A percentile compares a stretch with the other conserved stretches of the same genome.
Conservation (phyloP, 2,888 invertebrate species). For the Branchipolynoe longqiensis region DNA sequence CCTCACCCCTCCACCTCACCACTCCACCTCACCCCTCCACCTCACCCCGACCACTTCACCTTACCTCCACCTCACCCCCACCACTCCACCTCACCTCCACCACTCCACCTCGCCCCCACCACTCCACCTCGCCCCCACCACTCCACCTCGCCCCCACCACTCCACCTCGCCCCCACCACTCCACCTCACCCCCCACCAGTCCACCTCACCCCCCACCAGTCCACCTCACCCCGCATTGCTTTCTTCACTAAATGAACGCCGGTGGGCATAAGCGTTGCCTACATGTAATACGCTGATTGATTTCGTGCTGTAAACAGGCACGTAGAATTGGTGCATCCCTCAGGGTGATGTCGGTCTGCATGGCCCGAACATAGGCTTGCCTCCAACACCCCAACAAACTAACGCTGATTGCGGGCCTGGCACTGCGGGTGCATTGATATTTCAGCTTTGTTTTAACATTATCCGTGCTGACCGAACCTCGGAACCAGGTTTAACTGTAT, state of each 20-base stretch:
- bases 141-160: background rate
- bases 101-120: background rate
- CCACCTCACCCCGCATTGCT: background rate
- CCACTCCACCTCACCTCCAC: background rate
- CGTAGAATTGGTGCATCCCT: too few relatives aligned
- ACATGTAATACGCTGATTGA: slow-evolving; percentile 35
- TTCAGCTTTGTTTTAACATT: too few relatives aligned
- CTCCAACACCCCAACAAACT: too few relatives aligned
- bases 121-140: background rate
- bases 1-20: too few relatives aligned
- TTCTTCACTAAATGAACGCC: slow-evolving; percentile 9
- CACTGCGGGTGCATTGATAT: too few relatives aligned
- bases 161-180: background rate
- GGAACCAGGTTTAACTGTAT: too few relatives aligned
- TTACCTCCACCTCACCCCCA: background rate
- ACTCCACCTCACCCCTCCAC: too few relatives aligned
- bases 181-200: background rate
- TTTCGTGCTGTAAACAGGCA: too few relatives aligned
- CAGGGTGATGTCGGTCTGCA: too few relatives aligned
- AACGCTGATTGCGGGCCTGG: too few relatives aligned
- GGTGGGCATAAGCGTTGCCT: background rate
- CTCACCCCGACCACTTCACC: background rate
- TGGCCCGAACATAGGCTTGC: too few relatives aligned
- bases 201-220: background rate
- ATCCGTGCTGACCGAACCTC: too few relatives aligned